Evolutionary conservation across 2,797 vertebrate species (phyloP), one percentile per base, ranked within the genome.

Genomic region (Pterois miles): DNA sequence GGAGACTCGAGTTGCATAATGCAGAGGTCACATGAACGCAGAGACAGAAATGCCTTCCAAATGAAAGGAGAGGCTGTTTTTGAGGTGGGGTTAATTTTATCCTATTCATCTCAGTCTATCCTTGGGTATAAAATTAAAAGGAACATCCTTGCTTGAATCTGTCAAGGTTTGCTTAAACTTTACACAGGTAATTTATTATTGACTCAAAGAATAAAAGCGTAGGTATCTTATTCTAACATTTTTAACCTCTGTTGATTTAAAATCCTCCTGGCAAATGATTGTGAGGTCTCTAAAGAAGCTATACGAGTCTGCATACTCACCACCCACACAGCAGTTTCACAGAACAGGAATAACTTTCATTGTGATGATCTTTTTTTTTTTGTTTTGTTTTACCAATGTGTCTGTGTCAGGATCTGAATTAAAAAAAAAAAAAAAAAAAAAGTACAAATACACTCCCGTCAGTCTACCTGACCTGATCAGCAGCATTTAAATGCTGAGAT

Each of bases 121-220:
- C 29, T 56, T 79, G 16, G 18, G 34, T 58, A 63, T 48, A 34
- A 65, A 80, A 80, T 78, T 75, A 65, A 63, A 63, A 78, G 23
- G 2, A 29, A 38, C 20, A 46, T 10, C 9, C 3, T 14, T 52
- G 27, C 59, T 33, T 0, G 1, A 73, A 60, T n/a, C 11, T 75
- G 79, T 82, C 60, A 59, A 64, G 66, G 76, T 74, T 77, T 78
- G 60, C 29, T 76, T 74, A 27, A 33, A 75, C 38, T 72, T 76
- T 48, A 46, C 38, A 33, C 50, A 48, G 53, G 54, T 43, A 43
- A 76, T 72, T 71, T 76, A 67, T 81, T 22, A 64, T 3, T 3
- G 48, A 57, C 69, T 82, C 27, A 52, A 59, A 57, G 38, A 63
- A 62, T 53, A 46, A 62, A 79, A 33, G 16, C 16, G 12, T 71